A percentile compares a stretch with the other conserved stretches of the same genome.
phyloP scores from a whole-genome alignment of 2,888 invertebrate genomes.

The Melinaea marsaeus region DNA sequence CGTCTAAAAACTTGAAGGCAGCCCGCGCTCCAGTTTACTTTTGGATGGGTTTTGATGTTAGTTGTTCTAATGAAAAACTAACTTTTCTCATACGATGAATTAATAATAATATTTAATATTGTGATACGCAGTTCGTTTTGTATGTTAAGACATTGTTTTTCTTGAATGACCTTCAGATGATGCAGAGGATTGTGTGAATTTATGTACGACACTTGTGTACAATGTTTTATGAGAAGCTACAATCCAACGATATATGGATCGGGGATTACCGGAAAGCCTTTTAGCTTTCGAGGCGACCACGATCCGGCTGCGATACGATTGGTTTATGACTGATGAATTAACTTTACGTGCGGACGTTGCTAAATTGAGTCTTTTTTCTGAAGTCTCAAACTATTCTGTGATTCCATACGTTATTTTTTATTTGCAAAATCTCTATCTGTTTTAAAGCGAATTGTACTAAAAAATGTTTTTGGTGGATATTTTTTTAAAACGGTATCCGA shows the following conservation, averaged over 20 bases:
- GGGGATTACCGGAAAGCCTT: slow-evolving; percentile 12
- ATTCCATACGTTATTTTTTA: too few relatives aligned
- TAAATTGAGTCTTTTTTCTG: too few relatives aligned
- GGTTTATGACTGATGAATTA: too few relatives aligned
- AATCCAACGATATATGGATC: slow-evolving; percentile 13
- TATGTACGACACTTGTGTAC: slow-evolving; percentile 28
- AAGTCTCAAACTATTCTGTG: too few relatives aligned
- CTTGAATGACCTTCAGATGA: not conserved
- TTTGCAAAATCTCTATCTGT: too few relatives aligned
- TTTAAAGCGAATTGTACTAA: too few relatives aligned
- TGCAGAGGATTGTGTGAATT: slow-evolving; percentile 12
- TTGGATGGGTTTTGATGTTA: slow-evolving; percentile 4
- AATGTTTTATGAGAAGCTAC: slow-evolving; percentile 15
- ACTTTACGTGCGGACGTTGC: too few relatives aligned
- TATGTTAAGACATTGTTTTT: not conserved
- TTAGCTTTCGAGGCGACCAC: too few relatives aligned
- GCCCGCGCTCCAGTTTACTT: slow-evolving; percentile 14
- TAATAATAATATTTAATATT: not conserved
- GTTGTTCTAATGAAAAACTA: not conserved
- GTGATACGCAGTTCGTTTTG: not conserved
- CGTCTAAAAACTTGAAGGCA: slow-evolving; percentile 11
- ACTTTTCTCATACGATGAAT: not conserved
- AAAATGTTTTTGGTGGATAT: too few relatives aligned
- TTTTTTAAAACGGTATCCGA: too few relatives aligned
- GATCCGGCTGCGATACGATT: too few relatives aligned